Base-by-base conservation (phyloP, 1,140 invertebrate genomes). In the Drosophila bocqueti region DNA sequence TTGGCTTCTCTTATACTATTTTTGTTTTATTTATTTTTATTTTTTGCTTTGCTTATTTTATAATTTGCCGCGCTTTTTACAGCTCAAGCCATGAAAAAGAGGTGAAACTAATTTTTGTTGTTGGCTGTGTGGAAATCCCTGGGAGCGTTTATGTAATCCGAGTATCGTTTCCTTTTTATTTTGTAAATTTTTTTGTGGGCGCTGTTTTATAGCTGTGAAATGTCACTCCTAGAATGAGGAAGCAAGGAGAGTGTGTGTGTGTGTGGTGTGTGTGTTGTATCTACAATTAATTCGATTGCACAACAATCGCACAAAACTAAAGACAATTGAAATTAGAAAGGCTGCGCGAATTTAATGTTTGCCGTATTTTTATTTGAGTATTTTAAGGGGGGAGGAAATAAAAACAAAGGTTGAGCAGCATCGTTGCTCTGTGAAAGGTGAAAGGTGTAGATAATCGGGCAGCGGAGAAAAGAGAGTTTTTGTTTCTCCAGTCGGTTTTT, bases 301-400 rank as follows among this genome's bases (percentile, higher is more conserved):
- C 85, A 89, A 90, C 80, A 54, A 46, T 73, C 43, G 47, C 62
- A 60, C 16, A 42, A 45, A 64, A 15, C 69, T 47, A 77, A 46
- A 83, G 63, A 90, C 85, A 85, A 89, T 90, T 89, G 84, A 85
- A 89, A 89, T 89, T 89, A 89, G 85, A 89, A 89, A 89, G 85
- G 85, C 84, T 84, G 66, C 79, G 69, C 69, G 68, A 73, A 73
- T 73, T 73, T 60, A 73, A 72, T 73, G 54, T 72, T 49, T 71
- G 67, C 67, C 49, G 67, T 40, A 55, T 71, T 71, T 58, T 11
- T 34, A 31, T 52, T 55, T 36, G 34, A 55, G 54, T 55, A 55
- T 55, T 40, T 55, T 55, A 24, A 26, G 46, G 50, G 52, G 38
- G 13, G 45, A 21, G 13, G 10, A 71, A 72, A 77, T 64, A 66